phyloP scores from a whole-genome alignment of 2,113 vertebrate species.

The Suncus etruscus region DNA sequence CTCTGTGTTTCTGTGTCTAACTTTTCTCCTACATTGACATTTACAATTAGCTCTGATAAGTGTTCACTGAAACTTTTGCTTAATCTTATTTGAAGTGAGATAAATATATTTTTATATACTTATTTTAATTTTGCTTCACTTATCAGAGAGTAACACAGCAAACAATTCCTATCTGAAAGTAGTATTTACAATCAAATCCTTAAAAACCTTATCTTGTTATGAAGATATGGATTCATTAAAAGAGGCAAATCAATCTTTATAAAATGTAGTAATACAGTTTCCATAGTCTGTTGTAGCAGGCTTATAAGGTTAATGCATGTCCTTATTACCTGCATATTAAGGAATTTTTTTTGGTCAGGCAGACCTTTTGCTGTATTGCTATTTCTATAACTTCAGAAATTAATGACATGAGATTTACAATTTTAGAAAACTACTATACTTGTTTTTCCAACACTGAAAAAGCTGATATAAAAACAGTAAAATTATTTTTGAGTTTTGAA shows the following conservation, averaged over 20 bases:
- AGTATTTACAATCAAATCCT: conserved; percentile 15
- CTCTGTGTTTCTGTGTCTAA: neutral
- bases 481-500: neutral
- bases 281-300: neutral
- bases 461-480: neutral
- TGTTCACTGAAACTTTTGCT: too few relatives aligned
- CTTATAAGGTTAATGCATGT: neutral
- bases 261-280: neutral
- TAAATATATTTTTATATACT: neutral
- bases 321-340: too few relatives aligned
- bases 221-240: neutral
- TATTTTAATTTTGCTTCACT: conserved; percentile 58
- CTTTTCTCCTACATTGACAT: neutral
- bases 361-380: neutral
- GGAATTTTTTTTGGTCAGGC: neutral
- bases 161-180: neutral
- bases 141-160: neutral
- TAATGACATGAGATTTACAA: conserved; percentile 2
- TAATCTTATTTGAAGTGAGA: neutral
- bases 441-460: neutral
- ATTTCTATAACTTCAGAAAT: neutral
- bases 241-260: neutral
- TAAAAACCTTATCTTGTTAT: neutral
- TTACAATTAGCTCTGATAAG: neutral
- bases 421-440: neutral